Evolutionary conservation across 2,113 vertebrate species (phyloP).

Genomic region (Istiophorus platypterus): DNA sequence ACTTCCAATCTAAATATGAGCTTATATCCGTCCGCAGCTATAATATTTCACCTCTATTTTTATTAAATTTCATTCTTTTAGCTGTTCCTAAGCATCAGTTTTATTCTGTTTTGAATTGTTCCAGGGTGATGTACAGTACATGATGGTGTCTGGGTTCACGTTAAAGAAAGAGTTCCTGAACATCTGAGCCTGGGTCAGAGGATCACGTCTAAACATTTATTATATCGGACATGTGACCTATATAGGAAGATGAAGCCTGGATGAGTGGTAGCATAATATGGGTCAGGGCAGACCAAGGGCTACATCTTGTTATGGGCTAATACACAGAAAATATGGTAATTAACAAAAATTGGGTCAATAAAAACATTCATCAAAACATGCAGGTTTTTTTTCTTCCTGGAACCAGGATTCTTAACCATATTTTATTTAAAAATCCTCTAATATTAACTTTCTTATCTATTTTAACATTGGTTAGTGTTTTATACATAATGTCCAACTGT

Average conservation of each 20-base stretch:
- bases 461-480: neutral
- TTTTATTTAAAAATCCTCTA: neutral
- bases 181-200: slow-evolving; percentile 42
- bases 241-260: slow-evolving; percentile 43
- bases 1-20: neutral
- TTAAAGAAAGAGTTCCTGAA: neutral
- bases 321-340: slow-evolving; percentile 36
- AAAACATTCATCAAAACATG: neutral
- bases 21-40: neutral
- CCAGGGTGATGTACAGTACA: neutral
- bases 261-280: slow-evolving; percentile 31
- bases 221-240: slow-evolving; percentile 66
- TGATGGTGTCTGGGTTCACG: neutral
- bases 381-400: neutral
- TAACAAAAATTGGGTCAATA: slow-evolving; percentile 43
- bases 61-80: neutral
- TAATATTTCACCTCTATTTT: slow-evolving; percentile 1
- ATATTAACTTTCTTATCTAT: neutral
- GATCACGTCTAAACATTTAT: slow-evolving; percentile 54
- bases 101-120: neutral
- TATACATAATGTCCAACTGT: neutral
- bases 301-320: slow-evolving; percentile 22
- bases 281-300: slow-evolving; percentile 30
- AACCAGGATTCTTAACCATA: neutral
- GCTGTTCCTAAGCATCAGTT: neutral